A percentile compares a stretch with the other conserved stretches of the same genome.
Evolutionary conservation across 2,113 vertebrate genomes (phyloP).

Genomic region (Oreocharis arfaki): DNA sequence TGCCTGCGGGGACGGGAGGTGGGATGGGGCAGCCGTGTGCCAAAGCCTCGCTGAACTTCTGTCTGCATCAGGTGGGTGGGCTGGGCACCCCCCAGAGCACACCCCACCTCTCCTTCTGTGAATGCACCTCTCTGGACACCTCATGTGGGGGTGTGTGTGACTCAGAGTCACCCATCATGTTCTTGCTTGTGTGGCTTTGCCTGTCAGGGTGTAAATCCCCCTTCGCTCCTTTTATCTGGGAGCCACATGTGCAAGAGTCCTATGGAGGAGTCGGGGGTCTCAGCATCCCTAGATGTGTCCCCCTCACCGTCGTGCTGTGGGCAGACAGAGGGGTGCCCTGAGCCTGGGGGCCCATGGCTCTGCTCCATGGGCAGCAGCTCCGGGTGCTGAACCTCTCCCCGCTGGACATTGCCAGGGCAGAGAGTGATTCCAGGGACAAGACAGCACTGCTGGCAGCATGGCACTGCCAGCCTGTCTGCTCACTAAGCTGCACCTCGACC

Average conservation of each 20-base stretch:
- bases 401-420: rapidly evolving
- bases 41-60: not conserved
- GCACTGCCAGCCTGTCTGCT: not conserved
- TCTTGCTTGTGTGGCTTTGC: not conserved
- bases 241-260: rapidly evolving
- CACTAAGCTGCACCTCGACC: rapidly evolving
- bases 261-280: rapidly evolving
- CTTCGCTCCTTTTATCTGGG: not conserved
- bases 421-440: not conserved
- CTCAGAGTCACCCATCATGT: not conserved
- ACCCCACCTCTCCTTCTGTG: not conserved
- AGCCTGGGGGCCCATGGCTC: not conserved
- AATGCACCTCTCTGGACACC: not conserved
- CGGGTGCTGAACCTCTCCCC: not conserved
- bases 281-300: rapidly evolving
- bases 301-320: rapidly evolving
- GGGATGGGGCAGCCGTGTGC: not conserved
- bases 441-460: not conserved
- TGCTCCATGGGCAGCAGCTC: not conserved
- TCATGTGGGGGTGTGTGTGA: not conserved
- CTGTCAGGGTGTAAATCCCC: not conserved
- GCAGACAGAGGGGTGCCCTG: not conserved
- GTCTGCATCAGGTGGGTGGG: rapidly evolving
- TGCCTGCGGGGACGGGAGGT: rapidly evolving
- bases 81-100: not conserved